A percentile compares a stretch with the other conserved stretches of the same genome.
These are phyloP conservation scores for Steromphala cineraria DNA, from an alignment of 2,888 invertebrate species.

Conservation along the genomic window DNA sequence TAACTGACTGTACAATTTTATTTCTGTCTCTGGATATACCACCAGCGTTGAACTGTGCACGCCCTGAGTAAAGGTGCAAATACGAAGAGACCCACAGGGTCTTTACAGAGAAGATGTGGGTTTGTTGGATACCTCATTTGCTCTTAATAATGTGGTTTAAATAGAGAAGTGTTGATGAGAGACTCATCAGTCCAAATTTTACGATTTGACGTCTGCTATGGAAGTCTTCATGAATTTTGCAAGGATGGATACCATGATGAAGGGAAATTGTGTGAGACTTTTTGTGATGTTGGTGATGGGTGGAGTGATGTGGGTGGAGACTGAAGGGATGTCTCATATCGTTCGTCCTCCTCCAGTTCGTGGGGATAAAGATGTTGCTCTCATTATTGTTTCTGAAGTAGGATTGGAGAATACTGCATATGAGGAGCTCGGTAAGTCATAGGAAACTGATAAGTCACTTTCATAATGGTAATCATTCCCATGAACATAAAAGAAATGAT, in stretches of 20 bases:
- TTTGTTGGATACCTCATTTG: not conserved
- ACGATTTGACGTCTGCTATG: too few species aligned
- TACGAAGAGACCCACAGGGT: too few species aligned
- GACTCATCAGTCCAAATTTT: too few species aligned
- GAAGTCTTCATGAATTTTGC: too few species aligned
- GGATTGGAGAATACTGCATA: slow-evolving; percentile 7
- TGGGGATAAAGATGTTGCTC: not conserved
- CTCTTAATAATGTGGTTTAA: too few species aligned
- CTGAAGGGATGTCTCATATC: not conserved
- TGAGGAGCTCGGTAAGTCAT: slow-evolving; percentile 9
- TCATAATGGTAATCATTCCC: not conserved
- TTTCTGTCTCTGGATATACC: not conserved
- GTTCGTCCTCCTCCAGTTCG: not conserved
- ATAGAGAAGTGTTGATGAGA: too few species aligned
- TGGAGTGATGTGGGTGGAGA: not conserved
- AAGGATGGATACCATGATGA: too few species aligned
- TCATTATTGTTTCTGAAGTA: not conserved
- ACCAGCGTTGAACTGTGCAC: not conserved
- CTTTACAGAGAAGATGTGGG: too few species aligned
- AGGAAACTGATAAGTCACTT: not conserved
- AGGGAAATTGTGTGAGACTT: not conserved
- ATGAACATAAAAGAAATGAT: too few species aligned
- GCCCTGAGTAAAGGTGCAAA: too few species aligned
- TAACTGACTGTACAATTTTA: not conserved
- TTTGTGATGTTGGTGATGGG: not conserved